Evolutionary conservation across 2,888 invertebrate species (phyloP), one percentile per base, ranked within the genome.

Genomic region (Andrena trimmerana): DNA sequence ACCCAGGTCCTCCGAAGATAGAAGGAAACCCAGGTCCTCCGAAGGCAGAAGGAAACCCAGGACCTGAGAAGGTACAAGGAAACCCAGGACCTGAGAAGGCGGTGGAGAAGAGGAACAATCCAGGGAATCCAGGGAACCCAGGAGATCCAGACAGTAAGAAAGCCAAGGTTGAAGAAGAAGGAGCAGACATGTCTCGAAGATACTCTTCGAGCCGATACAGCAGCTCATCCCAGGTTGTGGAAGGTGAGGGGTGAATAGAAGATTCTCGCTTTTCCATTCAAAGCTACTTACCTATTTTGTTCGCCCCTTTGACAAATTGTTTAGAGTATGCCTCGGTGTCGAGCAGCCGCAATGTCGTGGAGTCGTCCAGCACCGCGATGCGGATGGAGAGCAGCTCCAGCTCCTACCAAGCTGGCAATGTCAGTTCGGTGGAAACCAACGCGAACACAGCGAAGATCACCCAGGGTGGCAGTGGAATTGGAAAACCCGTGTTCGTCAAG

Each of bases 401-500:
- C 48, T 90, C 91, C 62, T 90, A 88, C 5, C 76, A 87, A 57
- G 74, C 78, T 13, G 87, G 88, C 5, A 75, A 36, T 0, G 69
- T 60, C 7, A 73, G 62, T 10, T 7, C 76, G 2, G 4, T 63
- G 8, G 83, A 85, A n/a, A 54, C 72, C 7, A 83, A 89, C 20
- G 80, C 81, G 24, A 90, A 76, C 69, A 86, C 89, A 5, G 90
- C 90, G 5, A 91, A 83, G 75, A 70, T 93, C 16, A 85, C 91
- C 1, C 72, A 88, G 71, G 83, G 92, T 81, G 88, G 94, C 87
- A 90, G 78, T 24, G 92, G 91, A 48, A 95, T 96, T 78, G 96
- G 96, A 81, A 96, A 95, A 88, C 97, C 97, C 1, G 94, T 96
- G 73, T 97, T 98, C 91, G 95, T 95, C 33, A 97, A 96, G 94